Base-by-base conservation (phyloP, 2,888 invertebrate species). In the Hololepta plana region DNA sequence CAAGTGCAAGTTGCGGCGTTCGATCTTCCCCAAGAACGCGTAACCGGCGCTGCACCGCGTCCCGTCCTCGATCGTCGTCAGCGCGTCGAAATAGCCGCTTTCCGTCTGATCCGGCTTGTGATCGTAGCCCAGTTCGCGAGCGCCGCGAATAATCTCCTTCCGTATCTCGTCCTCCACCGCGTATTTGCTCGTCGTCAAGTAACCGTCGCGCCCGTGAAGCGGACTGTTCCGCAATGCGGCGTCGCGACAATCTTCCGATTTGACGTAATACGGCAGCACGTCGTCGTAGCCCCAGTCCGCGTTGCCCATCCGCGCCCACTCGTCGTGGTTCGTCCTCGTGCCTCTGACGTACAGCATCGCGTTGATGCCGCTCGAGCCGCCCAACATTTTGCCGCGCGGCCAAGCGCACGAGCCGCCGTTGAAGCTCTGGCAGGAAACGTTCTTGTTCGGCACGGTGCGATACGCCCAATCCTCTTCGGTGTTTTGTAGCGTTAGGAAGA, bases 21-120 rank as follows among this genome's bases (percentile, higher is more conserved):
- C 57, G 24, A 76, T 65, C 0, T 74, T 72, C 35, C 67, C 55
- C n/a, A 76, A 66, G 37, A 64, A 76, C 2, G 74, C 75, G 2
- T 47, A 49, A 40, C 75, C 75, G 1, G 62, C 57, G 13, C 73
- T 75, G 25, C 59, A 51, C 32, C 75, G 39, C 3, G 49, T 44
- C 38, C 60, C 44, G 43, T 55, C 43, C 40, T 51, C 34, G 42
- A 57, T 40, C n/a, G 39, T 42, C 10, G 29, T 33, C 3, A 40
- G 23, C 2, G 37, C 11, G n/a, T 46, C 39, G 15, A 41, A 41
- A 23, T 39, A 42, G 4, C 52, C 51, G 15, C 44, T 31, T 3
- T 37, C 34, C 8, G 39, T 49, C 3, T 39, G 35, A 21, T 33
- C 29, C 21, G 42, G 36, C 3, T 28, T 24, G 2, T 38, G 20